phyloP scores from a whole-genome alignment of 1,140 invertebrate species.

The Drosophila neocordata region DNA sequence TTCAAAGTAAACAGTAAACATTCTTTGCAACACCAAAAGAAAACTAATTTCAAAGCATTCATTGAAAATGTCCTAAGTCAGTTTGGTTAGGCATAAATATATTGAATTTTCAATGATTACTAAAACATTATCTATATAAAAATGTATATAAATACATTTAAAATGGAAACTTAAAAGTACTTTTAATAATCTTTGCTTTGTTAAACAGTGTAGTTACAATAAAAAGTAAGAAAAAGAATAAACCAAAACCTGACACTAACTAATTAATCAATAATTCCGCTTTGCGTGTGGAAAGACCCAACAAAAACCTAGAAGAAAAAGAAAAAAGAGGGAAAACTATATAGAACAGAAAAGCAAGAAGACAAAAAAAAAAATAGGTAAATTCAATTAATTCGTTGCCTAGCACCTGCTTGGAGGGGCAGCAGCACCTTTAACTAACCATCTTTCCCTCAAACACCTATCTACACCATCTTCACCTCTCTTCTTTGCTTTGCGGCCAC shows the following conservation, averaged over 20 bases:
- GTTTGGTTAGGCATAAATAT: no score
- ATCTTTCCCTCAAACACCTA: not conserved
- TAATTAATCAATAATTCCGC: slow-evolving; percentile 74
- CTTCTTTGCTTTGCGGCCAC: not conserved
- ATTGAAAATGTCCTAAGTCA: no score
- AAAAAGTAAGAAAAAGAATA: slow-evolving; percentile 19
- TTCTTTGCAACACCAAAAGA: no score
- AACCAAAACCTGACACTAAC: slow-evolving; percentile 19
- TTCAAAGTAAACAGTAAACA: no score
- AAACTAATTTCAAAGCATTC: no score
- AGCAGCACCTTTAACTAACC: not conserved
- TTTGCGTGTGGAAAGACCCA: slow-evolving; percentile 42
- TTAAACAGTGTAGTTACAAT: not conserved
- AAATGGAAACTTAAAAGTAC: no score
- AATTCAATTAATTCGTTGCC: slow-evolving; percentile 47
- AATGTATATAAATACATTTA: no score
- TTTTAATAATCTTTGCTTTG: no score
- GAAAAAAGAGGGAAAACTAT: not conserved
- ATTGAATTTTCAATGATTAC: no score
- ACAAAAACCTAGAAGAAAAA: not conserved
- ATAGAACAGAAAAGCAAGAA: slow-evolving; percentile 7
- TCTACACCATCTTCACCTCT: not conserved
- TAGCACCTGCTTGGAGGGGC: slow-evolving; percentile 34
- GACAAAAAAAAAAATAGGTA: slow-evolving; percentile 10
- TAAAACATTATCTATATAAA: no score